phyloP scores from a whole-genome alignment of 2,113 vertebrate genomes.

The Cyanoderma ruficeps region DNA sequence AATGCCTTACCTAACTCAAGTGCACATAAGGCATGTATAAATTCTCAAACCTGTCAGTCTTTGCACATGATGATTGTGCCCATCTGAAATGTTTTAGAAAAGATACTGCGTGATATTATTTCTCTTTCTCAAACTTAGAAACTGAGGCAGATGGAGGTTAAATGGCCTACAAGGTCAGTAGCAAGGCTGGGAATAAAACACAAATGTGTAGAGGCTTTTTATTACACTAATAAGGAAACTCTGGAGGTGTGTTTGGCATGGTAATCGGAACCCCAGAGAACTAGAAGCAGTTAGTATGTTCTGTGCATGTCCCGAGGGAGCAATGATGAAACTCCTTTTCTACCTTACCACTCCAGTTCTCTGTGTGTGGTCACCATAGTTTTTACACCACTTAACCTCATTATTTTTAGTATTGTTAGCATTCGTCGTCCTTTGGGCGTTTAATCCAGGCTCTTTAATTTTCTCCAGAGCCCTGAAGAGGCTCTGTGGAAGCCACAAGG shows the following conservation, averaged over 20 bases:
- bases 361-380: conserved; percentile 28
- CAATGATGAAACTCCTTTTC: conserved; percentile 77
- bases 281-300: background rate
- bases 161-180: conserved; percentile 67
- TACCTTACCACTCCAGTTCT: conserved; percentile 49
- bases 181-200: conserved; percentile 62
- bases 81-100: background rate
- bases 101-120: background rate
- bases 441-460: conserved; percentile 70
- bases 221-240: conserved; percentile 70
- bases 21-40: background rate
- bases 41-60: background rate
- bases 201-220: conserved; percentile 67
- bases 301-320: conserved; percentile 60
- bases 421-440: conserved; percentile 65
- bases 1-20: background rate
- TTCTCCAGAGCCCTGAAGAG: conserved; percentile 59
- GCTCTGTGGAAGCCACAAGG: conserved; percentile 13
- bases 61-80: background rate
- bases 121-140: conserved; percentile 26
- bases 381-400: conserved; percentile 32
- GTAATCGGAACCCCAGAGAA: conserved; percentile 67
- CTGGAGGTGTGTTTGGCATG: conserved; percentile 65
- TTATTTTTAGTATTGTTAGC: conserved; percentile 57
- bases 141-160: conserved; percentile 64